Evolutionary conservation across 2,888 invertebrate species (phyloP), one percentile per base, ranked within the genome.

Genomic region (Camptogramma bilineatum): DNA sequence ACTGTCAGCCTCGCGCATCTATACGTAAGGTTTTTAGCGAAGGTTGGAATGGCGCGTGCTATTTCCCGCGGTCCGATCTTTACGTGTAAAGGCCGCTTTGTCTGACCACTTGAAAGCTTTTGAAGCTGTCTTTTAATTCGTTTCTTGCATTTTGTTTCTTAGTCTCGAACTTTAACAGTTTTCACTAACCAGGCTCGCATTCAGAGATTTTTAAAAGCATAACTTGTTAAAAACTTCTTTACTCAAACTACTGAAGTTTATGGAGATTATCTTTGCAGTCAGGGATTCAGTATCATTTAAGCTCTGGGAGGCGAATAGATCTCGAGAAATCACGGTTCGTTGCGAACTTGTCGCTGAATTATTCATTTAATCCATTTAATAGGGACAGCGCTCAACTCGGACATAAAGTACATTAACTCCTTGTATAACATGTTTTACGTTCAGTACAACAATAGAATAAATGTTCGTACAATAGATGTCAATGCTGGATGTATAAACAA

Each of bases 301-400:
- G 59, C 64, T 59, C 68, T 63, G 53, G 56, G 52, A 59, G 54
- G 52, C 52, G 62, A 68, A 68, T 62, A 57, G 50, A 68, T 67
- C 74, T 72, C 70, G 62, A 79, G 76, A 80, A 80, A 80, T 81
- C 74, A 64, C 59, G 75, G 72, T 73, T 77, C 78, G 79, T 80
- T 79, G 77, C 77, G 77, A 65, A 79, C 78, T 80, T 81, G 73
- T 74, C 80, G 69, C 80, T 91, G 90, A 91, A 91, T 91, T 77
- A 91, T 91, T 87, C 89, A 91, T 91, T 89, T 91, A 90, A 91
- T 91, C 84, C 84, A 85, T 84, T 84, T 86, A 88, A 86, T 85
- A 85, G 84, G 79, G 76, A 65, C 73, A 73, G 75, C 72, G 64
- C 70, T 73, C 77, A 70, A 78, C 73, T 68, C 61, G 74, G 70